Evolutionary conservation across 1,140 invertebrate genomes (phyloP), one percentile per base, ranked within the genome.

Genomic region (Zaprionus inermis): DNA sequence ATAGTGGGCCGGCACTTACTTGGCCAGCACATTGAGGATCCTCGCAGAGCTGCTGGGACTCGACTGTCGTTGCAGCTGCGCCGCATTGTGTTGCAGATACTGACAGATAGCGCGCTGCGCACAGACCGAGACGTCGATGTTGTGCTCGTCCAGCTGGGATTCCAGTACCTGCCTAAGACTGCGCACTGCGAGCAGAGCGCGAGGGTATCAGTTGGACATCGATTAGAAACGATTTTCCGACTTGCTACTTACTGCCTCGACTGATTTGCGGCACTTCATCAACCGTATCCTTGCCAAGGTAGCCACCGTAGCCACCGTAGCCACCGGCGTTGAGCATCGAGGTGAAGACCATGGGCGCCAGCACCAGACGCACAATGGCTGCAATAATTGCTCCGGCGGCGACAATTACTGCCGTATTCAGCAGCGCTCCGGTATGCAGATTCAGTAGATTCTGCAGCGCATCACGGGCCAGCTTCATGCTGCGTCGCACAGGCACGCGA

Each of bases 331-430:
- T 65, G 11, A 41, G 52, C 5, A 79, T 1, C 5, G 83, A 72
- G 0, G 72, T 83, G 46, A 89, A 44, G 1, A 83, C 77, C 11
- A 88, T 51, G 1, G 84, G 79, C 1, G 80, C 83, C 61, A 88
- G 18, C 7, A 86, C 68, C 0, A 86, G 49, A n/a, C 83, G 83
- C 9, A 91, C 68, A 11, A 91, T 65, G 2, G 55, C 74, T 4
- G 86, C 90, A n/a, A 91, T 79, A 0, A 88, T 61, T 0, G 86
- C 85, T n/a, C 90, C 90, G 0, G 81, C 78, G 16, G 77, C 83
- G 11, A 88, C 83, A 30, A 91, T 44, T 6, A 81, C 80, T 0
- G 76, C 85, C 11, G 86, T 78, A 10, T 86, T 81, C 2, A 91
- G 18, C 0, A 91, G 34, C 0, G 90, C 73, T 44, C 67, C 76